Base-by-base conservation (phyloP, 1,140 invertebrate species). In the Tetraneura akinire region DNA sequence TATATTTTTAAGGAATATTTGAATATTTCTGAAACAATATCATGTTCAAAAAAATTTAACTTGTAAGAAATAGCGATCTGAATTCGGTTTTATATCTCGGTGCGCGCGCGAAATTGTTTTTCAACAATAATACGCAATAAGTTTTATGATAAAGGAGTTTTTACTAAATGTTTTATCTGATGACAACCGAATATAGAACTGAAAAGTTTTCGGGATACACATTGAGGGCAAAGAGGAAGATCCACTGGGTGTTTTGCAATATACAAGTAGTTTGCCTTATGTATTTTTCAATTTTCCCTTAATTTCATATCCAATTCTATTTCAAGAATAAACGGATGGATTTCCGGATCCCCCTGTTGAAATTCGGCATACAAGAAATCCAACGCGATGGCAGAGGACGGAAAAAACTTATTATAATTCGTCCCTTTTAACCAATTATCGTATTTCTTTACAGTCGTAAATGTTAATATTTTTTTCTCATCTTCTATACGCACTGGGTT, bases 361-460 rank as follows among this genome's bases (percentile, higher is more conserved):
- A 60, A 78, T 78, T 78, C 74, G 55, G 37, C 21, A 21, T 55
- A 21, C 73, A 53, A 10, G 18, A 10, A 45, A 66, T 66, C 32
- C n/a, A 21, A 66, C n/a, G 5, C 71, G 5, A 14, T 11, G 71
- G 45, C 11, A 26, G 29, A 76, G 26, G 51, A 76, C 14, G 55
- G 55, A 37, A 53, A 57, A 80, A 68, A 80, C 37, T 80, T 80
- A 80, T 80, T 68, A 80, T 51, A 80, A 80, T 68, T 51, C 32
- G 62, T 80, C 78, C 60, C 60, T 68, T 68, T 68, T 80, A 68
- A 80, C 78, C 78, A 80, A 80, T 68, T 66, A 80, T 80, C 74
- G 74, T 78, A 78, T 78, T 76, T 78, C 74, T 78, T 78, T 78
- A 78, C 74, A 47, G 74, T 78, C 74, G 74, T 45, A 78, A 78